Percentiles rank a stretch among this genome's conserved stretches.
Conservation (phyloP, 2,113 vertebrate species). For the Gobiocypris rarus region DNA sequence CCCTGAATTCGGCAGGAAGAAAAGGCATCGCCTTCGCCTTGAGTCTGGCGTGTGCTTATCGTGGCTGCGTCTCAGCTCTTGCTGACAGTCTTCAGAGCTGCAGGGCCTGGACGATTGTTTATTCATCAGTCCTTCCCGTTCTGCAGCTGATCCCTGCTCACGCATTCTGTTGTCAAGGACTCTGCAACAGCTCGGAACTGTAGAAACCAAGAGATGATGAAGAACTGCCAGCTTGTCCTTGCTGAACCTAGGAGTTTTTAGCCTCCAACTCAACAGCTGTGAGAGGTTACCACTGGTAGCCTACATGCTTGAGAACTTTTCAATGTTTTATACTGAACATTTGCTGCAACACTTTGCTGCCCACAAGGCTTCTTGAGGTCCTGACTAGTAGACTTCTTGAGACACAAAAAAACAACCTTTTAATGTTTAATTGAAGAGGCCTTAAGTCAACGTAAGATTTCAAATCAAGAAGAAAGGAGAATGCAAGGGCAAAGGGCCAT, state of each 20-base stretch:
- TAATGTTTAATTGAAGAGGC: constrained; percentile 10
- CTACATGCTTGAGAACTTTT: constrained; percentile 5
- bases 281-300: not conserved
- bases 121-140: constrained; percentile 50
- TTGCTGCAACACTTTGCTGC: not conserved
- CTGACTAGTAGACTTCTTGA: not conserved
- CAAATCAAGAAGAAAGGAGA: constrained; percentile 21
- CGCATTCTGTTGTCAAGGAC: constrained; percentile 50
- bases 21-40: constrained; percentile 10
- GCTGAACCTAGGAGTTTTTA: not conserved
- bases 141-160: constrained; percentile 41
- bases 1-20: constrained; percentile 19
- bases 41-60: constrained; percentile 23
- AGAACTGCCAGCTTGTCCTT: not conserved
- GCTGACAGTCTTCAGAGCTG: constrained; percentile 45
- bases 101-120: constrained; percentile 45
- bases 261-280: not conserved
- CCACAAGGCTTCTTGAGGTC: not conserved
- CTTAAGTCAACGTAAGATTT: not conserved
- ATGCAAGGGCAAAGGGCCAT: not conserved
- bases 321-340: constrained; percentile 29
- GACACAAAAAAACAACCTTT: not conserved
- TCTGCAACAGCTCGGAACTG: constrained; percentile 44
- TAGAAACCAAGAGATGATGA: constrained; percentile 39
- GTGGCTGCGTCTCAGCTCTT: not conserved